Base-by-base conservation (phyloP, 2,888 invertebrate species). In the Euspilapteryx auroguttella region DNA sequence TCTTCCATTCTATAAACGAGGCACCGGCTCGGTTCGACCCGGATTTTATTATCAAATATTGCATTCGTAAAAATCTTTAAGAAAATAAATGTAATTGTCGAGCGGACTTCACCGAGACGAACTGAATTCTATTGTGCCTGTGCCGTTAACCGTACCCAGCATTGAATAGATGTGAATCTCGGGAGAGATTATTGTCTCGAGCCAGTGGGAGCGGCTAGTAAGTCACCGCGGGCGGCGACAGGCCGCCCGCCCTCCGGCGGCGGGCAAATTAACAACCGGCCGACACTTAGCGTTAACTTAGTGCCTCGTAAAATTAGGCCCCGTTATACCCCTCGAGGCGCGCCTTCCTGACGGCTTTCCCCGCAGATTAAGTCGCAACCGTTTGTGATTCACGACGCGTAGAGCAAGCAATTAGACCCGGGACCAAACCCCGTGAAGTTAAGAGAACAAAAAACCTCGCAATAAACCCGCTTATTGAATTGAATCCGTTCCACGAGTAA, bases 271-370 rank as follows among this genome's bases (percentile, higher is more conserved):
- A 73, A 69, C 73, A 69, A 61, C 49, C 61, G 59, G 52, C 65
- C 61, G 61, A 61, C 62, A 53, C 62, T 63, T 58, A 56, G 55
- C 56, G 58, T 61, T 62, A 62, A 71, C 62, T 71, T 69, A 71
- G 64, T 63, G 56, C 65, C 68, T 73, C 73, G 58, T 71, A 68
- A 73, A 71, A 73, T 71, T 68, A 69, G 66, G 54, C 62, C 51
- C 61, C 55, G 57, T 61, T 62, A 63, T 54, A 55, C 22, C 54
- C 66, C 17, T 17, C 17, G 17, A 17, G 17, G 5, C 8, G 17
- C 5, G n/a, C n/a, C n/a, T n/a, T n/a, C n/a, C n/a, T n/a, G n/a
- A n/a, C n/a, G n/a, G n/a, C n/a, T n/a, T n/a, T n/a, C n/a, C n/a
- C n/a, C n/a, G n/a, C n/a, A n/a, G n/a, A n/a, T n/a, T n/a, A n/a